A percentile compares a stretch with the other conserved stretches of the same genome.
Conservation (phyloP, 2,888 invertebrate genomes). For the Diarsia dahlii region DNA sequence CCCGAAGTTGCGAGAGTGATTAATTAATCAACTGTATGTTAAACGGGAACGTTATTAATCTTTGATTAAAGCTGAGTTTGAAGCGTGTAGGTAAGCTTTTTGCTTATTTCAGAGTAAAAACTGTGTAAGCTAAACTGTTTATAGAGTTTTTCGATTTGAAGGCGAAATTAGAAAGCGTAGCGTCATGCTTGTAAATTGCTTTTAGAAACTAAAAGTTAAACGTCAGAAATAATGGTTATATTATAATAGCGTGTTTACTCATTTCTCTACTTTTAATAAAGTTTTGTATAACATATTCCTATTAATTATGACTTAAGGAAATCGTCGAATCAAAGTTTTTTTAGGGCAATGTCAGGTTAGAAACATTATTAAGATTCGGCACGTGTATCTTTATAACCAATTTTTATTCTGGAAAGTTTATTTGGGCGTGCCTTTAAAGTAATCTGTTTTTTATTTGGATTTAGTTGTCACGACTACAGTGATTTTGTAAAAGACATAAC, state of each 20-base stretch:
- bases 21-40: conserved; percentile 57
- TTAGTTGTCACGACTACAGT: neutral
- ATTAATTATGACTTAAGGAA: neutral
- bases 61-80: conserved; percentile 41
- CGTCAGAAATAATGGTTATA: neutral
- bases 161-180: conserved; percentile 22
- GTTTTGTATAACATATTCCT: neutral
- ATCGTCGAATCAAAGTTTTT: neutral
- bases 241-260: neutral
- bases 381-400: neutral
- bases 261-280: neutral
- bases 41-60: conserved; percentile 52
- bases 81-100: conserved; percentile 21
- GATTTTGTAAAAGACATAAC: neutral
- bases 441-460: neutral
- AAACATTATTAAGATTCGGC: neutral
- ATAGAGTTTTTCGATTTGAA: conserved; percentile 8
- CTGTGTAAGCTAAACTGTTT: conserved; percentile 5
- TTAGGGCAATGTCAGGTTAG: neutral
- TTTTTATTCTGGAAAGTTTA: neutral
- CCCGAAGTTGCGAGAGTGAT: conserved; percentile 42
- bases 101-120: conserved; percentile 14
- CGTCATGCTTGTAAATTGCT: conserved; percentile 9
- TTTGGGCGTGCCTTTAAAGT: neutral
- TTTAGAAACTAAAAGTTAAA: neutral